phyloP scores from a whole-genome alignment of 2,888 invertebrate species.

The Lissocephala sabroskyi region DNA sequence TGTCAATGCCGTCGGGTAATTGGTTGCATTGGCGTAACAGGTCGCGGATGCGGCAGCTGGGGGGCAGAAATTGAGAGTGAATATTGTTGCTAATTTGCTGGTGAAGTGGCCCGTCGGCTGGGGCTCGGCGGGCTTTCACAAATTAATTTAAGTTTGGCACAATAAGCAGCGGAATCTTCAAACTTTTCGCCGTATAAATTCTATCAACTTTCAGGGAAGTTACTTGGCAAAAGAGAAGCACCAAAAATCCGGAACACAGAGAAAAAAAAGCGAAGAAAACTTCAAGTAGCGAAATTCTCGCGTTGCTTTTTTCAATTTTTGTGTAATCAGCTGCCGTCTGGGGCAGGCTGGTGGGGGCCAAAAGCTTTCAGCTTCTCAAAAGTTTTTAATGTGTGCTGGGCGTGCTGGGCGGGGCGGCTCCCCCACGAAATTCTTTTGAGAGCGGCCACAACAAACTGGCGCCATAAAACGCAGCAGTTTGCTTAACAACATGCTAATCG shows the following conservation, averaged over 20 bases:
- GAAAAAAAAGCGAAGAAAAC: slow-evolving; percentile 19
- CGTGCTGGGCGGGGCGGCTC: not conserved
- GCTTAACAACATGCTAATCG: slow-evolving; percentile 43
- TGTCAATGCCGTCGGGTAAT: slow-evolving; percentile 82
- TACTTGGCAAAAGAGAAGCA: slow-evolving; percentile 20
- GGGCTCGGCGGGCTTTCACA: too few relatives aligned
- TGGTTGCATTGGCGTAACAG: slow-evolving; percentile 80
- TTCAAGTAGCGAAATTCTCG: slow-evolving; percentile 53
- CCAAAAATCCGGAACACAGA: not conserved
- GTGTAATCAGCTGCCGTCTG: slow-evolving; percentile 35
- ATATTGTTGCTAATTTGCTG: too few relatives aligned
- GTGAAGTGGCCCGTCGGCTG: too few relatives aligned
- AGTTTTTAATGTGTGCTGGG: slow-evolving; percentile 19
- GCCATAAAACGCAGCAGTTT: slow-evolving; percentile 21
- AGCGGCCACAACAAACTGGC: slow-evolving; percentile 14
- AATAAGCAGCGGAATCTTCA: slow-evolving; percentile 37
- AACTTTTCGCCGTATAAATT: slow-evolving; percentile 42
- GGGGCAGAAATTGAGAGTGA: slow-evolving; percentile 13
- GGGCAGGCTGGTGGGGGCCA: slow-evolving; percentile 9
- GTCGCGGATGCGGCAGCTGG: slow-evolving; percentile 79
- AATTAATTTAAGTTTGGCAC: slow-evolving; percentile 59
- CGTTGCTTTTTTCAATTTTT: slow-evolving; percentile 29
- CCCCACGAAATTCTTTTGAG: not conserved
- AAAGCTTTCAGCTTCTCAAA: slow-evolving; percentile 17
- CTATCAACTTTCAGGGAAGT: slow-evolving; percentile 29